Evolutionary conservation across 2,888 invertebrate species (phyloP).

Genomic region (Glaucopsyche alexis): DNA sequence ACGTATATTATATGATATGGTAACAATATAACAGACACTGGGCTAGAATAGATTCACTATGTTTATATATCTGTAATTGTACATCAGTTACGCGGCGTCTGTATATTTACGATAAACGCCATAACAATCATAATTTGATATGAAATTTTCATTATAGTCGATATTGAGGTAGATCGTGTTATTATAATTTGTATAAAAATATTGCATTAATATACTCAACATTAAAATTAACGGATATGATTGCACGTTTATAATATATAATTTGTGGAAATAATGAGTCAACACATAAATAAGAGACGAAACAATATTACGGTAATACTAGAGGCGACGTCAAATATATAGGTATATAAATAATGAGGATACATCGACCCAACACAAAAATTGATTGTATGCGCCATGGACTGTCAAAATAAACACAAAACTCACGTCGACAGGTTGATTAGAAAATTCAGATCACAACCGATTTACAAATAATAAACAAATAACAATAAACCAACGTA

Average conservation of each 20-base stretch:
- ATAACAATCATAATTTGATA: slow-evolving; percentile 32
- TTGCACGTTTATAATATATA: slow-evolving; percentile 68
- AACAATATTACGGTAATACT: slow-evolving; percentile 16
- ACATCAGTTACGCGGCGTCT: slow-evolving; percentile 17
- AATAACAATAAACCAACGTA: slow-evolving; percentile 47
- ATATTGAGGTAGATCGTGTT: slow-evolving; percentile 75
- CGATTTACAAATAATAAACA: slow-evolving; percentile 28
- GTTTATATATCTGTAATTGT: neutral
- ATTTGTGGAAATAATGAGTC: slow-evolving; percentile 69
- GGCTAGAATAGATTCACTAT: slow-evolving; percentile 17
- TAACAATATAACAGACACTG: slow-evolving; percentile 25
- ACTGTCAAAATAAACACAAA: slow-evolving; percentile 3
- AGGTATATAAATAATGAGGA: slow-evolving; percentile 4
- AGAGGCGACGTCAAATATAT: slow-evolving; percentile 3
- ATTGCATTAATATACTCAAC: slow-evolving; percentile 78
- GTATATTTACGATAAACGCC: slow-evolving; percentile 5
- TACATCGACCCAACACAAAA: neutral
- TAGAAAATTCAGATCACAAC: slow-evolving; percentile 33
- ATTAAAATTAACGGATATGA: slow-evolving; percentile 68
- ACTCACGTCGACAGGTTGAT: neutral
- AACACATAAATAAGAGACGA: slow-evolving; percentile 45
- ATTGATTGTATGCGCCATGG: slow-evolving; percentile 8
- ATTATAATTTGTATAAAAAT: slow-evolving; percentile 76
- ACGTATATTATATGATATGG: slow-evolving; percentile 24
- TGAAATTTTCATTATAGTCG: slow-evolving; percentile 48